Evolutionary conservation across 2,797 vertebrate species (phyloP).

Genomic region (Eulemur coronatus): DNA sequence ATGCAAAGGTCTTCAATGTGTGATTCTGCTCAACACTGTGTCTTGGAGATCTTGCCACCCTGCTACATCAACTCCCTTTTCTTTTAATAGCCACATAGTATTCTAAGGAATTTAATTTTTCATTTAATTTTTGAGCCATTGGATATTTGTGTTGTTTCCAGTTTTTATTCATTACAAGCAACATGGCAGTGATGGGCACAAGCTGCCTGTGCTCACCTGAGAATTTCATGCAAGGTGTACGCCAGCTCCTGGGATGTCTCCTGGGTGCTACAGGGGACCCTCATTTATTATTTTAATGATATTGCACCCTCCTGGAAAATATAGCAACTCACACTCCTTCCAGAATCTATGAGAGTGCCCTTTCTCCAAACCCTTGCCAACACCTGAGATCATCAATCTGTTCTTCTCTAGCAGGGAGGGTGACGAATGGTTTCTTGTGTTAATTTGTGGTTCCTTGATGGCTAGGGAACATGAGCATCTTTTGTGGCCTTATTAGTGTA

Average conservation of each 20-base stretch:
- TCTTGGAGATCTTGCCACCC: neutral
- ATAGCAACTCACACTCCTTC: neutral
- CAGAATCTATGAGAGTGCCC: neutral
- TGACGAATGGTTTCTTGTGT: neutral
- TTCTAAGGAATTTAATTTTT: neutral
- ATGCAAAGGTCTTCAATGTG: accelerated
- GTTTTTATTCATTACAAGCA: neutral
- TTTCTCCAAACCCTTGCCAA: neutral
- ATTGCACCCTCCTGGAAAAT: neutral
- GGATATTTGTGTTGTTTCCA: neutral
- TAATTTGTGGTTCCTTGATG: neutral
- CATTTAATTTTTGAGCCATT: neutral
- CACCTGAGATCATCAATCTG: neutral
- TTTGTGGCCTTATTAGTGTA: neutral
- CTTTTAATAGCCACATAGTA: accelerated
- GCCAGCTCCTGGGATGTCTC: neutral
- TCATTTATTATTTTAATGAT: neutral
- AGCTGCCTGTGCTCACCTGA: neutral
- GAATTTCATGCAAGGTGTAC: neutral
- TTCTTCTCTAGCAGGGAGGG: neutral
- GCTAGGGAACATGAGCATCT: neutral
- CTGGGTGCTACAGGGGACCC: neutral
- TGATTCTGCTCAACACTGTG: neutral
- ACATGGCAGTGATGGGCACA: accelerated
- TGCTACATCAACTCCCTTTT: accelerated